These are phyloP conservation scores for Clusia tigrina DNA, from an alignment of 2,888 invertebrate genomes.

Conservation along the genomic window DNA sequence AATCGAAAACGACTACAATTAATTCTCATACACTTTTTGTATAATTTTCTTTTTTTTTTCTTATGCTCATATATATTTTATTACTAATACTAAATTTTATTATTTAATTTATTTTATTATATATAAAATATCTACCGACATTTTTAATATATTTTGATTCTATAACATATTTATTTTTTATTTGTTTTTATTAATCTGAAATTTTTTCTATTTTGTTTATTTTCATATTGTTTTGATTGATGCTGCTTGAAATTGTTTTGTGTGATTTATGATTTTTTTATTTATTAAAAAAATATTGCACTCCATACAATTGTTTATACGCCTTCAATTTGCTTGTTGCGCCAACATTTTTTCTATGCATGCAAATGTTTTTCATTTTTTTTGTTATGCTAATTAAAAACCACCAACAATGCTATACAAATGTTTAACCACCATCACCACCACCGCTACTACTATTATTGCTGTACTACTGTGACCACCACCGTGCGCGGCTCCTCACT, in stretches of 20 bases:
- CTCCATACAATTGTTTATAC: slow-evolving; percentile 47
- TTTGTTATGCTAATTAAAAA: slow-evolving; percentile 33
- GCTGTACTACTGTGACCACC: background rate
- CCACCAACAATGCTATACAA: slow-evolving; percentile 21
- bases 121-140: slow-evolving; percentile 62
- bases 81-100: too few relatives aligned
- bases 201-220: slow-evolving; percentile 40
- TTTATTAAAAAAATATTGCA: slow-evolving; percentile 65
- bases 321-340: slow-evolving; percentile 7
- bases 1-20: too few relatives aligned
- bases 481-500: slow-evolving; percentile 29
- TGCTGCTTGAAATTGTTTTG: slow-evolving; percentile 40
- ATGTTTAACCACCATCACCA: slow-evolving; percentile 25
- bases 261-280: slow-evolving; percentile 62
- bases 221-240: slow-evolving; percentile 49
- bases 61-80: too few relatives aligned
- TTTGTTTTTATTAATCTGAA: slow-evolving; percentile 31
- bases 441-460: slow-evolving; percentile 31
- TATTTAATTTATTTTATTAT: slow-evolving; percentile 15
- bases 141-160: too few relatives aligned
- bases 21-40: too few relatives aligned
- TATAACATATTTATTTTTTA: slow-evolving; percentile 28
- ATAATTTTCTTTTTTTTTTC: too few relatives aligned
- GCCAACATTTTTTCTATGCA: slow-evolving; percentile 28
- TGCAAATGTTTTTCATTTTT: slow-evolving; percentile 34